Base-by-base conservation (phyloP, 2,888 invertebrate species). In the Lasioglossum marginatum region DNA sequence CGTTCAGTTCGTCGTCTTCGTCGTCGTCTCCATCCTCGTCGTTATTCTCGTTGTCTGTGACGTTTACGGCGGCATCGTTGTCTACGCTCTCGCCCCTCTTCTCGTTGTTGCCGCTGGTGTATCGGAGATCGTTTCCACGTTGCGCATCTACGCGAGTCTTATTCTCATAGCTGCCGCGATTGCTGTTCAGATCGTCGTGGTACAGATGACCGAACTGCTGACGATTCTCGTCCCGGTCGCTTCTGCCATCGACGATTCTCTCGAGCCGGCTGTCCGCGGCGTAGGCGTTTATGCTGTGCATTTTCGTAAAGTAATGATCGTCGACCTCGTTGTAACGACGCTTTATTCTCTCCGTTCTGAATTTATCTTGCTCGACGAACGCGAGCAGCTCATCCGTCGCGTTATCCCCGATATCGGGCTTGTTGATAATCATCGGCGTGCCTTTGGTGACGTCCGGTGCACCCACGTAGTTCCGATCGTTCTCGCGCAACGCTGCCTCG, bases 1-100 rank as follows among this genome's bases (percentile, higher is more conserved):
- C 98, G 91, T 98, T 98, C 93, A 98, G 98, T n/a, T 98, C 98
- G 92, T 98, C 98, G 93, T 98, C 98, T 84, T 98, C 98, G 91
- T 98, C 97, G 77, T 97, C 98, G 83, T 97, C 96, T 31, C 95
- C 82, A 1, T 77, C 80, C 14, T 81, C 68, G 27, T 77, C 57
- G 37, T 82, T 27, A 1, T 79, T 52, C 52, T 52, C 52, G 52
- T 52, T 52, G 52, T 52, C 77, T 1, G 2, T 48, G 75, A 94
- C 95, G 10, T 96, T 95, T 86, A 96, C 72, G 12, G 31, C 23
- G 4, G 4, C 37, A 3, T 98, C 97, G 93, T 98, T 98, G 92
- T 98, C 98, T 93, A 98, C 98, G 87, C 98, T 98, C 90, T 98
- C 97, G 34, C 23, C 63, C 6, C 63, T 63, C 31, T 63, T 71